Evolutionary conservation across 2,113 vertebrate species (phyloP).

Genomic region (Phodopus roborovskii): DNA sequence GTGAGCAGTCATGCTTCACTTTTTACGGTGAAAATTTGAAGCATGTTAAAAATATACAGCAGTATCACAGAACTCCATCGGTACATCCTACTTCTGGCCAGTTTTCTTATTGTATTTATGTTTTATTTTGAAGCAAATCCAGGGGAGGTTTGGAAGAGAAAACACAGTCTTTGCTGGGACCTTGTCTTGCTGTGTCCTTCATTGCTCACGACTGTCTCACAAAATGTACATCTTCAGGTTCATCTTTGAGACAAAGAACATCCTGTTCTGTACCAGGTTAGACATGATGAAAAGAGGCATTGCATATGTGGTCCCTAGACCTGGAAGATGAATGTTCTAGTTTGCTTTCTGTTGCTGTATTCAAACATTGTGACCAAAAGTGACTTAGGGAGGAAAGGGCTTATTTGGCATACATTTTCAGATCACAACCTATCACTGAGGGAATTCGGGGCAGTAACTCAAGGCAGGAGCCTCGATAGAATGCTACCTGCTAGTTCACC

Average conservation of each 20-base stretch:
- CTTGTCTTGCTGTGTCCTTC: not conserved
- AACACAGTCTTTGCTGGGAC: not conserved
- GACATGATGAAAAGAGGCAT: not conserved
- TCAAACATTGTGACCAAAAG: not conserved
- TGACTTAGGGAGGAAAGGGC: not conserved
- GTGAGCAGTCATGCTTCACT: not conserved
- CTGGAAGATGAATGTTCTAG: not conserved
- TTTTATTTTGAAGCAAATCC: conserved; percentile 47
- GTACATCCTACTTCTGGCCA: not conserved
- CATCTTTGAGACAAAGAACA: not conserved
- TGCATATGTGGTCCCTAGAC: not conserved
- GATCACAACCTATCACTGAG: not conserved
- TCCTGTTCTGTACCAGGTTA: not conserved
- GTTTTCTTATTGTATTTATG: not conserved
- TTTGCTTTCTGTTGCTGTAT: not conserved
- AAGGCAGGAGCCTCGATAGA: not conserved
- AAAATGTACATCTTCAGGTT: not conserved
- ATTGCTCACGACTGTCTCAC: not conserved
- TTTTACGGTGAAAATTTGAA: conserved; percentile 21
- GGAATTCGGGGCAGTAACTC: not conserved
- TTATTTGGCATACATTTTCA: not conserved
- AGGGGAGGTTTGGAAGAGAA: not conserved
- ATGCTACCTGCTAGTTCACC: not conserved
- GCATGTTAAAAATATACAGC: conserved; percentile 17
- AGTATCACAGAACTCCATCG: not conserved